Evolutionary conservation across 2,888 invertebrate species (phyloP).

Genomic region (Cataglyphis rosenhaueri): DNA sequence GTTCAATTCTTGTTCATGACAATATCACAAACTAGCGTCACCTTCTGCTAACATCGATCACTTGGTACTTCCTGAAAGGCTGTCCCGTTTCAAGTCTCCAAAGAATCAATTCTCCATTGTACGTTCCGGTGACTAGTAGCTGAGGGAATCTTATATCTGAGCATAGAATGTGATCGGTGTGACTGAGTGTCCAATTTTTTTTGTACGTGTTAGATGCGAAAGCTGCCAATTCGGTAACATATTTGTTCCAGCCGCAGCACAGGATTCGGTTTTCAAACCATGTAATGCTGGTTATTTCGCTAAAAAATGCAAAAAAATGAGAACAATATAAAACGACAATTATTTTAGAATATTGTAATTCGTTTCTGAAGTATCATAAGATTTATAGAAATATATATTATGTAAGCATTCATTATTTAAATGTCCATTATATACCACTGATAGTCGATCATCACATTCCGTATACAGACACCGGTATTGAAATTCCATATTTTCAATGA

Average conservation of each 20-base stretch:
- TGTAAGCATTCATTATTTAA: background rate
- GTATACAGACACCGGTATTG: conserved; percentile 91
- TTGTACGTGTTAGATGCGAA: conserved; percentile 87
- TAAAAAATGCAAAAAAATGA: conserved; percentile 59
- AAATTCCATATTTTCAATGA: conserved; percentile 94
- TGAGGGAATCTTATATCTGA: conserved; percentile 88
- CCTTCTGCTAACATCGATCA: conserved; percentile 84
- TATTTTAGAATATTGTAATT: background rate
- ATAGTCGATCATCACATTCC: conserved; percentile 89
- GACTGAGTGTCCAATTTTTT: conserved; percentile 91
- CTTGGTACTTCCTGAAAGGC: conserved; percentile 86
- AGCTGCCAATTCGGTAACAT: conserved; percentile 90
- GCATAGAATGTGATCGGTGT: conserved; percentile 91
- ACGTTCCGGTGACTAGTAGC: conserved; percentile 91
- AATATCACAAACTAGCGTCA: conserved; percentile 53
- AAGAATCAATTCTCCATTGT: conserved; percentile 92
- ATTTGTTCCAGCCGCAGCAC: conserved; percentile 92
- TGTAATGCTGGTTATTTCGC: conserved; percentile 86
- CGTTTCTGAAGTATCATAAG: background rate
- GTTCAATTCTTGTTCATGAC: conserved; percentile 13
- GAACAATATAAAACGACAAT: background rate
- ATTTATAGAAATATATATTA: conserved; percentile 2
- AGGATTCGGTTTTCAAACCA: conserved; percentile 88
- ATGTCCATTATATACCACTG: conserved; percentile 86
- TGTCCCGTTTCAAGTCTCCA: conserved; percentile 94